phyloP scores from a whole-genome alignment of 1,140 invertebrate species.

The Marisa cornuarietis region DNA sequence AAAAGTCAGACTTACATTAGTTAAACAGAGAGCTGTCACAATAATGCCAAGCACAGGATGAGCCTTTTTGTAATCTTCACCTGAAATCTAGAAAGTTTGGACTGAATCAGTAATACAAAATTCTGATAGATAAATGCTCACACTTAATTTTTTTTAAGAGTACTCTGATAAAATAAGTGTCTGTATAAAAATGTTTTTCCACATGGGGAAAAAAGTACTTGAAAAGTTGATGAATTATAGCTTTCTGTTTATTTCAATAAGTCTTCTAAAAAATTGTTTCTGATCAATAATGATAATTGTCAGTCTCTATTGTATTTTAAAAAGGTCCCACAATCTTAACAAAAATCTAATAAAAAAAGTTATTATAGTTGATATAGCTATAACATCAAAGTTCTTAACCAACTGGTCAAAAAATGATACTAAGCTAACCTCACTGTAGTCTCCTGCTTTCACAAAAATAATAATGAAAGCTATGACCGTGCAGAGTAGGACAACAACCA shows the following conservation, averaged over 20 bases:
- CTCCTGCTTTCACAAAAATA: slow-evolving; percentile 54
- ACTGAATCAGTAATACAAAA: not conserved
- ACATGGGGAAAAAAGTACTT: too few species aligned
- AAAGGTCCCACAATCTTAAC: not conserved
- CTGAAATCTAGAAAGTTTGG: slow-evolving; percentile 39
- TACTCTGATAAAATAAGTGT: too few species aligned
- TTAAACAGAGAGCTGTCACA: slow-evolving; percentile 49
- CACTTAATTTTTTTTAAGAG: not conserved
- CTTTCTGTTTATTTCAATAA: too few species aligned
- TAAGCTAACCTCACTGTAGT: slow-evolving; percentile 49
- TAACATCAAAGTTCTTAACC: not conserved
- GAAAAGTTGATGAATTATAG: too few species aligned
- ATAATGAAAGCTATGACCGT: slow-evolving; percentile 56
- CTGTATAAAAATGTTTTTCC: too few species aligned
- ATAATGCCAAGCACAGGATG: slow-evolving; percentile 62
- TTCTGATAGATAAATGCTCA: not conserved
- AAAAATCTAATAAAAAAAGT: not conserved
- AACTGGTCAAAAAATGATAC: not conserved
- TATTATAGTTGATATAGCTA: not conserved
- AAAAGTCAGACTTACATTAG: slow-evolving; percentile 56
- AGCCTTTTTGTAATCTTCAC: slow-evolving; percentile 41
- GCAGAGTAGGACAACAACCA: slow-evolving; percentile 45
- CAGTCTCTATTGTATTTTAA: too few species aligned
- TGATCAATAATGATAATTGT: too few species aligned
- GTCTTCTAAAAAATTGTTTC: too few species aligned